Base-by-base conservation (phyloP, 2,888 invertebrate species). In the Brachypterus glaber region DNA sequence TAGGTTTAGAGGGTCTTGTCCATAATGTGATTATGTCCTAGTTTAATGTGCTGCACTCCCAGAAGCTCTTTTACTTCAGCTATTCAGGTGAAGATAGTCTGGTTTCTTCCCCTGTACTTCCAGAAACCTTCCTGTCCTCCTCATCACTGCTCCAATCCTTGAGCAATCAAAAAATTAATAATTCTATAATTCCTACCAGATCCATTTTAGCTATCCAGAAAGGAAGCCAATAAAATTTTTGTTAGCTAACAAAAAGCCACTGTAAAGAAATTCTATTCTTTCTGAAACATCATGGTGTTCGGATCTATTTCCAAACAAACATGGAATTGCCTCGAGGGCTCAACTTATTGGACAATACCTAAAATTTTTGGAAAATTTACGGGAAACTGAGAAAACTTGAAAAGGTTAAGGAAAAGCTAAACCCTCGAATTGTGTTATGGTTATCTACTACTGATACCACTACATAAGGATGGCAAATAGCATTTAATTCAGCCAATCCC, bases 151-250 rank as follows among this genome's bases (percentile, higher is more conserved):
- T 60, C 59, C 27, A 55, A 51, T 2, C 59, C 52, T 38, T 61
- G 61, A 4, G 60, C 60, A 36, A 62, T 50, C 24, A 62, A 38
- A 46, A 62, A 62, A 49, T 62, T 61, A n/a, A 62, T 60, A 38
- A 62, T 62, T 13, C 62, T 45, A 47, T 62, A 62, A 47, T 62
- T 60, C 31, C 54, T 45, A 4, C 73, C 73, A 35, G 70, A n/a
- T 65, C 65, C 1, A 66, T 66, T 41, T 67, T 67, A n/a, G 69
- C 67, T 40, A 74, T 72, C 77, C 77, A 77, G 26, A 76, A 54
- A 0, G 76, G 74, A 14, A 78, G 54, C 78, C 78, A 79, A n/a
- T n/a, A n/a, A n/a, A n/a, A n/a, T n/a, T n/a, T 50, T 76, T 75
- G 53, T 79, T 78, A 0, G 77, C 74, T 41, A 79, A 62, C 49